Evolutionary conservation across 2,888 invertebrate genomes (phyloP).

Genomic region (Aplocera efformata): DNA sequence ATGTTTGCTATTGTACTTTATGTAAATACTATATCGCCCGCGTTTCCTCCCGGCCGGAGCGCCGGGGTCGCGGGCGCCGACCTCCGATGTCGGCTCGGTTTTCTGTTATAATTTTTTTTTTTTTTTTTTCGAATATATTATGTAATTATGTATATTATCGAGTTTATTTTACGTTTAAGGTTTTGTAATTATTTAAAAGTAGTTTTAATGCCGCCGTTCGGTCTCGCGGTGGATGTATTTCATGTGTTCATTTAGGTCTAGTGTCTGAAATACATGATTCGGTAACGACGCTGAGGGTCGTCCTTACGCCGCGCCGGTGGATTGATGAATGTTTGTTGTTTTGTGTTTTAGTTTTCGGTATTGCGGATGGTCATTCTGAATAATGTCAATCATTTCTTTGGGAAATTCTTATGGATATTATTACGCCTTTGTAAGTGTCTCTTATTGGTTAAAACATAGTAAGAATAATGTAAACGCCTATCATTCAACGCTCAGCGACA

Average conservation of each 20-base stretch:
- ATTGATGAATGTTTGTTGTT: conserved; percentile 72
- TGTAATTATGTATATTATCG: conserved; percentile 80
- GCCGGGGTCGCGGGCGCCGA: conserved; percentile 18
- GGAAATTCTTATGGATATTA: conserved; percentile 41
- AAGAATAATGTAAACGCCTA: conserved; percentile 5
- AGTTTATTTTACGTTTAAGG: conserved; percentile 76
- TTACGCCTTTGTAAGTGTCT: conserved; percentile 23
- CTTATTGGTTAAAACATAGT: conserved; percentile 3
- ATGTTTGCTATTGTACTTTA: conserved; percentile 27
- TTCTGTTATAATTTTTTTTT: conserved; percentile 61
- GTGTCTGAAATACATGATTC: conserved; percentile 69
- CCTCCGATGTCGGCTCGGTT: conserved; percentile 47
- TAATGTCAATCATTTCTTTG: conserved; percentile 78
- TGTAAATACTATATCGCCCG: conserved; percentile 40
- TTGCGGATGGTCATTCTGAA: conserved; percentile 72
- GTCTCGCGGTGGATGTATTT: conserved; percentile 68
- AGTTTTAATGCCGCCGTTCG: conserved; percentile 55
- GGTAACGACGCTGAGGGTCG: conserved; percentile 57
- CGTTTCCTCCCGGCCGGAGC: conserved; percentile 27
- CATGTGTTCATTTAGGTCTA: conserved; percentile 80
- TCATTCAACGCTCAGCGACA: conserved; percentile 4
- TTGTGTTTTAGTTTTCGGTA: conserved; percentile 72
- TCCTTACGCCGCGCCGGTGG: conserved; percentile 60
- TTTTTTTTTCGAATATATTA: conserved; percentile 71
- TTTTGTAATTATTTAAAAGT: conserved; percentile 74